Evolutionary conservation across 2,888 invertebrate genomes (phyloP).

Genomic region (Drosophila ustulata): DNA sequence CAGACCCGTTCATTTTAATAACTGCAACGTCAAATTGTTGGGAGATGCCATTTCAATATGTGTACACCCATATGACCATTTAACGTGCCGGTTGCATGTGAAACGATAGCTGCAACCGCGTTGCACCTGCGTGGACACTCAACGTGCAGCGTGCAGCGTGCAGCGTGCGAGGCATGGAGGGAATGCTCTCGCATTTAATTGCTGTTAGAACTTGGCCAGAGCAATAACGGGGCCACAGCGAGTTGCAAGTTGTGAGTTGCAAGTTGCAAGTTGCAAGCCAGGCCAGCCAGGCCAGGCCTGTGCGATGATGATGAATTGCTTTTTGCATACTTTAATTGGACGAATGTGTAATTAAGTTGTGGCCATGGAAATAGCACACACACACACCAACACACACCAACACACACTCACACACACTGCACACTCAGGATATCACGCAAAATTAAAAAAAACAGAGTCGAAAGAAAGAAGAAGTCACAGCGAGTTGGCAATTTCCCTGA

Average conservation of each 20-base stretch:
- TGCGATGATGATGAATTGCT: slow-evolving; percentile 83
- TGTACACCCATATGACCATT: slow-evolving; percentile 59
- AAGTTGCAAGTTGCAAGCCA: not conserved
- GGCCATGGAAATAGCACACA: slow-evolving; percentile 38
- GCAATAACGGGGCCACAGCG: slow-evolving; percentile 57
- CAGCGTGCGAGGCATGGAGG: slow-evolving; percentile 4
- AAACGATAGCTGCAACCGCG: slow-evolving; percentile 68
- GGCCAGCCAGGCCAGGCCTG: not conserved
- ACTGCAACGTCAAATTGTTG: slow-evolving; percentile 38
- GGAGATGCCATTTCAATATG: slow-evolving; percentile 65
- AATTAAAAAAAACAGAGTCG: not conserved
- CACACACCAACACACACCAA: not conserved
- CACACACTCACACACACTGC: slow-evolving; percentile 4
- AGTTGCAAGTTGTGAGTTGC: not conserved
- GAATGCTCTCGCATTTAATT: slow-evolving; percentile 58
- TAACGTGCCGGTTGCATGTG: slow-evolving; percentile 77
- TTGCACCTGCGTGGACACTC: slow-evolving; percentile 70
- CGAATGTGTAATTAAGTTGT: slow-evolving; percentile 84
- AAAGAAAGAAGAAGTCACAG: slow-evolving; percentile 9
- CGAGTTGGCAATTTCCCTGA: slow-evolving; percentile 73
- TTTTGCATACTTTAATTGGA: slow-evolving; percentile 83
- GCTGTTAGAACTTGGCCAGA: slow-evolving; percentile 68
- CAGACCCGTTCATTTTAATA: slow-evolving; percentile 58
- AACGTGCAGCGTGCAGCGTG: slow-evolving; percentile 13
- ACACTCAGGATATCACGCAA: slow-evolving; percentile 20